Evolutionary conservation across 1,140 invertebrate species (phyloP), one percentile per base, ranked within the genome.

Genomic region (Drosophila pseudoobscura): DNA sequence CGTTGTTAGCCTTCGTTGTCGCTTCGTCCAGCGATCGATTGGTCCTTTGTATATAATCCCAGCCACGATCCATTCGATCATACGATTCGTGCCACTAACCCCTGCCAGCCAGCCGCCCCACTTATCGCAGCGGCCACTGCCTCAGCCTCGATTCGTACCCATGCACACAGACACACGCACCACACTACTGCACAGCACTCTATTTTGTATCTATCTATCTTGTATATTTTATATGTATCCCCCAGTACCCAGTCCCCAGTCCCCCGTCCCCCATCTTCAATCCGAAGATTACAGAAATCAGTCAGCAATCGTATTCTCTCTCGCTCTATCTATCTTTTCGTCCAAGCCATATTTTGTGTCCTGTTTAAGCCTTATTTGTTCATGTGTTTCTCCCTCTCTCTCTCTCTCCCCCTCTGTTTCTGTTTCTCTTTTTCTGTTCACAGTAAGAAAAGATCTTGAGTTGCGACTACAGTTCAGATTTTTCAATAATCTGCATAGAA

Each of bases 391-490:
- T 84, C 41, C 76, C 51, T 77, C 61, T 85, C 49, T 89, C 49
- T 89, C 50, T 82, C 56, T 77, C 60, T 26, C 24, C 69, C 56
- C 58, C 47, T 82, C 44, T 65, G 60, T 77, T 49, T 71, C 69
- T 79, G 73, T 90, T 61, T 91, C 73, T 84, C 84, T 89, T 93
- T 92, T 89, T 89, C 85, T 85, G 71, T 92, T 94, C 94, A 93
- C 96, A 97, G 96, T 97, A 96, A 96, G 96, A 94, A 97, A 97
- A 96, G 96, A 96, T 94, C 95, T 96, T 95, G 96, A 95, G 93
- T 95, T 96, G 94, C 95, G 96, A 94, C 95, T 96, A 93, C 95
- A 96, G 94, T 97, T 96, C 95, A 95, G 96, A 94, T 96, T 97
- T 95, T 97, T 97, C 96, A 96, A 96, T 94, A 96, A 96, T 94